Evolutionary conservation across 2,888 invertebrate species (phyloP), one percentile per base, ranked within the genome.

Genomic region (Octonoba sinensis): DNA sequence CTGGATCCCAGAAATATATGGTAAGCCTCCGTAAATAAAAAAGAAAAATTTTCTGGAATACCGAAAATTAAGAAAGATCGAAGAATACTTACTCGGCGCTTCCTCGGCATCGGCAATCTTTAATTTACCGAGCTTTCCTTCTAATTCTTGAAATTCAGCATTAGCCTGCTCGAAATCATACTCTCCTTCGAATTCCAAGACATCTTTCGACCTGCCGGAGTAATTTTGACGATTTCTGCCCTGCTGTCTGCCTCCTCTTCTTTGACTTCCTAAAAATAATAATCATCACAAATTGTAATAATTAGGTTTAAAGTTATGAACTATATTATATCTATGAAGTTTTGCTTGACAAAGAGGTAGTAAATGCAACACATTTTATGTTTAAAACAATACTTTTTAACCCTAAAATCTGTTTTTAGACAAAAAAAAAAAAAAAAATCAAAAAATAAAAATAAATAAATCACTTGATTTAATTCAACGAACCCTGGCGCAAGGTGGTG

Each of bases 101-200:
- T 81, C 79, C 46, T 81, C 79, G 15, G 60, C 46, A 69, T 81
- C 79, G 86, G 87, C 87, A 84, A 95, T 92, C 90, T 95, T 95
- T 65, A 93, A 91, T 90, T 96, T 96, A 78, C 94, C 93, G 83
- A 98, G 90, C 88, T 97, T 94, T 87, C 89, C 90, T 87, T 91
- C 93, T 79, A 98, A 91, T 89, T 97, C 96, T 87, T 97, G 96
- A 89, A 99, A 99, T 90, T 98, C 94, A 56, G 95, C 96, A 89
- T 99, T 99, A 81, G 98, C 97, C 89, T 96, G 95, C 89, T 99
- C 99, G 88, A 99, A 99, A 90, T 99, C 99, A 88, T 96, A 99
- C 88, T 99, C 99, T 86, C 94, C 95, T 85, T 97, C 97, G 89
- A 97, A 98, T 89, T 96, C 96, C 85, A 97, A 57, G 0, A 83